Evolutionary conservation across 2,113 vertebrate species (phyloP).

Genomic region (Cynopterus brachyotis): DNA sequence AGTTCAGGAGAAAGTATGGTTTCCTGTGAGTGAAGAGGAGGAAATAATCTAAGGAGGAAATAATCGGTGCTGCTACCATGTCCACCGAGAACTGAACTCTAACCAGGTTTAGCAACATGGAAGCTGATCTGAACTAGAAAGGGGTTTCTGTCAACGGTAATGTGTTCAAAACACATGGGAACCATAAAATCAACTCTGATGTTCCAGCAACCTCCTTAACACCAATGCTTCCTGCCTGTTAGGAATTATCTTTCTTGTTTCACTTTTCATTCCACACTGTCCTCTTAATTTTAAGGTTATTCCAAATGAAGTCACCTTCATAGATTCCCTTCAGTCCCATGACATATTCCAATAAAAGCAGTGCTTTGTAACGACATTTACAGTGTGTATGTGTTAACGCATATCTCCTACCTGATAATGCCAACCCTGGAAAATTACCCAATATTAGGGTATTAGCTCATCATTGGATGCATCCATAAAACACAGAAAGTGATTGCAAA

Average conservation of each 20-base stretch:
- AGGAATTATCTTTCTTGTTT: not conserved
- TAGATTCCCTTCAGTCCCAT: not conserved
- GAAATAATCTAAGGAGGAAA: not conserved
- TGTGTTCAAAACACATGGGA: not conserved
- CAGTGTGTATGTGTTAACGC: not conserved
- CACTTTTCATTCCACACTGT: not conserved
- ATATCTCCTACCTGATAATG: not conserved
- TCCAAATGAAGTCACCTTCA: not conserved
- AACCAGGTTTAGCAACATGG: not conserved
- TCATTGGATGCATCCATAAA: not conserved
- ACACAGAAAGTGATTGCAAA: not conserved
- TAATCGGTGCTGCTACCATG: not conserved
- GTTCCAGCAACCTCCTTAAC: not conserved
- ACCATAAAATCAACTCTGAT: not conserved
- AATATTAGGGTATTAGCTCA: not conserved
- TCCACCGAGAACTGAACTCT: not conserved
- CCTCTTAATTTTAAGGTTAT: not conserved
- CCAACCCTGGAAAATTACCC: not conserved
- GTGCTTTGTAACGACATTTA: not conserved
- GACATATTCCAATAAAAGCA: fast-evolving
- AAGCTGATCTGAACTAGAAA: not conserved
- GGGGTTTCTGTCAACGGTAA: not conserved
- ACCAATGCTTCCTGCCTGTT: not conserved
- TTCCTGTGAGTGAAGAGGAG: not conserved
- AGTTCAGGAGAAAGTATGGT: not conserved